Percentiles rank a stretch among this genome's conserved stretches.
phyloP scores from a whole-genome alignment of 2,888 invertebrate species.

The Mesorhabditis belari region DNA sequence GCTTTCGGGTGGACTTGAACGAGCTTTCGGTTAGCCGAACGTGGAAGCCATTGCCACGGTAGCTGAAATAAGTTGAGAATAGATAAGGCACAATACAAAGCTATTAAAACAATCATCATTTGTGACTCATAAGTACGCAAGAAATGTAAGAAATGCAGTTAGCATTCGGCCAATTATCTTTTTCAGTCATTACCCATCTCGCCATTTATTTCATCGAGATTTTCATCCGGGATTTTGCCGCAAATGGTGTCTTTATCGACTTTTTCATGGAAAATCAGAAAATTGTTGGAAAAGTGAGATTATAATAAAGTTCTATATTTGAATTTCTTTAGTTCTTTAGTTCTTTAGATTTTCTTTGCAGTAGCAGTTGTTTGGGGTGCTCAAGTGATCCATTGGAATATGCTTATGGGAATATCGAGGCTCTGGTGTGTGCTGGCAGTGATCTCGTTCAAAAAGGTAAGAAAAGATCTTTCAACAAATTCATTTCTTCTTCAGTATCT shows the following conservation, averaged over 20 bases:
- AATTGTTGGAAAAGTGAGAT: neutral
- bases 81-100: too few species aligned
- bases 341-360: neutral
- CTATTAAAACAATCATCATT: too few species aligned
- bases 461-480: neutral
- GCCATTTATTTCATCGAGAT: neutral
- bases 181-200: neutral
- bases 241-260: neutral
- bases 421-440: neutral
- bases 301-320: neutral
- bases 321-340: neutral
- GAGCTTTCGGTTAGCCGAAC: too few species aligned
- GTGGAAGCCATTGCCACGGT: too few species aligned
- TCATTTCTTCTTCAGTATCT: neutral
- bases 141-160: too few species aligned
- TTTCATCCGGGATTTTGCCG: neutral
- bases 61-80: too few species aligned
- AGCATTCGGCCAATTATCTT: too few species aligned
- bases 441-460: neutral
- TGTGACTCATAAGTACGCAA: too few species aligned
- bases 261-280: neutral
- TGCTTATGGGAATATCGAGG: neutral
- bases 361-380: neutral
- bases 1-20: too few species aligned
- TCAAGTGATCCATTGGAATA: neutral